These are phyloP conservation scores for Phortica variegata DNA, from an alignment of 1,140 invertebrate genomes.

Conservation along the genomic window DNA sequence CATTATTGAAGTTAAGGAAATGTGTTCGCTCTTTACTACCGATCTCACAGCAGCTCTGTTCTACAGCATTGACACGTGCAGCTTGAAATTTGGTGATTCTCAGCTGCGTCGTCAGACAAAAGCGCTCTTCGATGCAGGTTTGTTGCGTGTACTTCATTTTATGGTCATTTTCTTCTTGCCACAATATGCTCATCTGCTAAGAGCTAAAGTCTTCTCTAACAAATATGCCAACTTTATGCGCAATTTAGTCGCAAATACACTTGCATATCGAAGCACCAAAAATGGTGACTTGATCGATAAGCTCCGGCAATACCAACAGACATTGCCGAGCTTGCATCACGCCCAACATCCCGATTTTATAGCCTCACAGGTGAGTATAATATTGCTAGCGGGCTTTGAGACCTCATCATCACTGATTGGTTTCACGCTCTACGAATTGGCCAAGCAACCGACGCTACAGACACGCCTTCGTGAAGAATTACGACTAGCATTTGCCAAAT, in stretches of 20 bases:
- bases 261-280: conserved; percentile 4
- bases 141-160: conserved; percentile 45
- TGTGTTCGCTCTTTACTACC: conserved; percentile 57
- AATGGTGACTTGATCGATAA: conserved; percentile 59
- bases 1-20: conserved; percentile 28
- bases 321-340: conserved; percentile 13
- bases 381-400: conserved; percentile 68
- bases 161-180: conserved; percentile 57
- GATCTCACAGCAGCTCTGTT: conserved; percentile 64
- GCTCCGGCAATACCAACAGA: conserved; percentile 54
- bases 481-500: conserved; percentile 25
- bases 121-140: conserved; percentile 55
- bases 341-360: conserved; percentile 64
- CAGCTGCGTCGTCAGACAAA: conserved; percentile 51
- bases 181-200: conserved; percentile 18
- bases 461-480: conserved; percentile 62
- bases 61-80: conserved; percentile 62
- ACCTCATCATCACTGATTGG: conserved; percentile 63
- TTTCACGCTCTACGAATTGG: conserved; percentile 62
- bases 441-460: conserved; percentile 61
- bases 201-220: conserved; percentile 37
- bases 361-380: conserved; percentile 62
- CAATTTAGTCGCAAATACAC: conserved; percentile 22
- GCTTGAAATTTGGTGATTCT: conserved; percentile 57
- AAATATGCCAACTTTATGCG: conserved; percentile 44